Percentiles rank a stretch among this genome's conserved stretches.
Evolutionary conservation across 2,113 vertebrate genomes (phyloP).

Genomic region (Nymphicus hollandicus): DNA sequence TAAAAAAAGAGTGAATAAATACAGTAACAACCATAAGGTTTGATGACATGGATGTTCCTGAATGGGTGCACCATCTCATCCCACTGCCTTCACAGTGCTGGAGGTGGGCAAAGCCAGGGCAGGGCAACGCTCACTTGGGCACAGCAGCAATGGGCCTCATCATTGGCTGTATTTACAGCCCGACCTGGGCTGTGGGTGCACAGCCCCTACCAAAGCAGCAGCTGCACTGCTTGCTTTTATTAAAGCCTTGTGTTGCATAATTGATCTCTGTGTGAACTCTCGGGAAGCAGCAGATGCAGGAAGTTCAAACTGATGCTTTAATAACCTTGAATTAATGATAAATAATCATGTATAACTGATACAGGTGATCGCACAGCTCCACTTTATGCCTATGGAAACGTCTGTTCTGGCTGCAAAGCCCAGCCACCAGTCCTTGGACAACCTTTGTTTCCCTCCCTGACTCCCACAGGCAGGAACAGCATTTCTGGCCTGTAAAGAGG

Average conservation of each 20-base stretch:
- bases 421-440: neutral
- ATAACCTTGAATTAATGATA: neutral
- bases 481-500: neutral
- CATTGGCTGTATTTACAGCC: neutral
- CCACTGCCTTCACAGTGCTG: neutral
- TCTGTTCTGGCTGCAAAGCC: neutral
- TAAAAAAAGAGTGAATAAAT: neutral
- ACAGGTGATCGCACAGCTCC: neutral
- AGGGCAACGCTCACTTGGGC: rapidly evolving
- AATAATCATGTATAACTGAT: neutral
- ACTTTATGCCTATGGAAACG: neutral
- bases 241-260: neutral
- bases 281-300: constrained; percentile 29
- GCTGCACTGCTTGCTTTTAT: neutral
- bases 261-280: neutral
- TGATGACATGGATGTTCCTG: neutral
- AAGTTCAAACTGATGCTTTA: neutral
- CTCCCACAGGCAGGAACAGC: neutral
- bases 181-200: rapidly evolving
- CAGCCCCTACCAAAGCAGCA: neutral
- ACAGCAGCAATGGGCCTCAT: rapidly evolving
- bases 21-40: neutral
- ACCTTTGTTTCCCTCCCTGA: neutral
- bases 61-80: neutral
- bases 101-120: neutral